Conservation (phyloP, 2,113 vertebrate species). For the Junco hyemalis region DNA sequence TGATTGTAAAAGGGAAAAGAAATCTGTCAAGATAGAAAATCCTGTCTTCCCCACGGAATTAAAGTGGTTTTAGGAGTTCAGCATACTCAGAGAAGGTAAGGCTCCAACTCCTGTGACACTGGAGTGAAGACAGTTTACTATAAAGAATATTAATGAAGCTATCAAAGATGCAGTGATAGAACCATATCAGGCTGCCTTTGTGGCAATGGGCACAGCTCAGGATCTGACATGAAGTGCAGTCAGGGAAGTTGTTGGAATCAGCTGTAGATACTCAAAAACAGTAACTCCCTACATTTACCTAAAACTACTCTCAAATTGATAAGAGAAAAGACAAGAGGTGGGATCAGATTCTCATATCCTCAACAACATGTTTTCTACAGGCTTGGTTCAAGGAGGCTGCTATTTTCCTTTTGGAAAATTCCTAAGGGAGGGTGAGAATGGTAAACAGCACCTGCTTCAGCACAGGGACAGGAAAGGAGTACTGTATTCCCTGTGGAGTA, state of each 20-base stretch:
- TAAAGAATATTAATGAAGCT: not conserved
- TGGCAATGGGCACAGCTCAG: not conserved
- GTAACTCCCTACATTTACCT: not conserved
- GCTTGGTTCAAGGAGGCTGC: not conserved
- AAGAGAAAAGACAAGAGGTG: not conserved
- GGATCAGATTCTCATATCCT: not conserved
- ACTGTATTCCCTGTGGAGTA: not conserved
- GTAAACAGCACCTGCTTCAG: not conserved
- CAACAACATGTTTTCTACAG: not conserved
- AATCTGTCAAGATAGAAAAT: not conserved
- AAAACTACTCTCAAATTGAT: not conserved
- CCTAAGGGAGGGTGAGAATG: not conserved
- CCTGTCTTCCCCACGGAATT: not conserved
- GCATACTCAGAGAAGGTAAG: too few species aligned
- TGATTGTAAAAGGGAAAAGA: not conserved
- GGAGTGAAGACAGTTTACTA: not conserved
- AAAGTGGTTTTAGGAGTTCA: not conserved
- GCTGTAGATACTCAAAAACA: not conserved
- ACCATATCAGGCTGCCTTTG: not conserved
- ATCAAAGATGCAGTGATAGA: not conserved
- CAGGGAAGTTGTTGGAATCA: not conserved
- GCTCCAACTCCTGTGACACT: not conserved
- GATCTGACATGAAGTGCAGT: not conserved
- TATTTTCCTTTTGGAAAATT: not conserved
- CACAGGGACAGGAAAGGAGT: not conserved